These are phyloP conservation scores for Anarrhichthys ocellatus DNA, from an alignment of 2,113 vertebrate species.

Conservation along the genomic window DNA sequence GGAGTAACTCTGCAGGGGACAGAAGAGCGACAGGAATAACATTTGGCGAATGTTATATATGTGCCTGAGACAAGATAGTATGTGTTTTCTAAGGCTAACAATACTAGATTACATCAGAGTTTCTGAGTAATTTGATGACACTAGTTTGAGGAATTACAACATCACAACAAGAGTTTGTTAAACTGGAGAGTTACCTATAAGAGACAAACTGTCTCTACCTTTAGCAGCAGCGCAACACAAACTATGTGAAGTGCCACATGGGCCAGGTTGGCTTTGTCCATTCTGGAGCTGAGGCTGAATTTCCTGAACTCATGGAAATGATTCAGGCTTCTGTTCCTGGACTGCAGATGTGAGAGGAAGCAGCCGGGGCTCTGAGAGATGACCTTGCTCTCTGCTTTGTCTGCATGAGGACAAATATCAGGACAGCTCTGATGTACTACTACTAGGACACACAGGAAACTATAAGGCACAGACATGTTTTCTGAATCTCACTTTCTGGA, in stretches of 20 bases:
- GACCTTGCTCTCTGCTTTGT: background rate
- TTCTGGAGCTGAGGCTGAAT: too few relatives aligned
- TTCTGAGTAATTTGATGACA: background rate
- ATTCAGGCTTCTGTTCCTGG: too few relatives aligned
- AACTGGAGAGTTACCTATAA: background rate
- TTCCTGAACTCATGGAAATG: too few relatives aligned
- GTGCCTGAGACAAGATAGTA: background rate
- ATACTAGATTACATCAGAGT: background rate
- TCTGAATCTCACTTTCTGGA: background rate
- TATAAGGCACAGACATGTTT: background rate
- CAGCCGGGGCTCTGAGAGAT: background rate
- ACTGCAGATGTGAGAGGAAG: background rate
- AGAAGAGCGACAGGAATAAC: background rate
- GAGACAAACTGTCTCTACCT: background rate
- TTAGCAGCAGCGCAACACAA: background rate
- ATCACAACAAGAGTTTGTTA: background rate
- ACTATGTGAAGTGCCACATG: background rate
- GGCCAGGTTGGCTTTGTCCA: background rate
- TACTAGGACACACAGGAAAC: background rate
- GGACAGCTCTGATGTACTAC: background rate
- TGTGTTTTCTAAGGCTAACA: background rate
- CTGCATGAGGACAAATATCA: background rate
- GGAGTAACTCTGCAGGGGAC: background rate
- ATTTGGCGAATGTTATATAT: background rate
- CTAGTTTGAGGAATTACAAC: background rate